Percentiles rank a stretch among this genome's conserved stretches.
These are phyloP conservation scores for Sinocyclocheilus anophthalmus DNA, from an alignment of 2,113 vertebrate species.

Conservation along the genomic window DNA sequence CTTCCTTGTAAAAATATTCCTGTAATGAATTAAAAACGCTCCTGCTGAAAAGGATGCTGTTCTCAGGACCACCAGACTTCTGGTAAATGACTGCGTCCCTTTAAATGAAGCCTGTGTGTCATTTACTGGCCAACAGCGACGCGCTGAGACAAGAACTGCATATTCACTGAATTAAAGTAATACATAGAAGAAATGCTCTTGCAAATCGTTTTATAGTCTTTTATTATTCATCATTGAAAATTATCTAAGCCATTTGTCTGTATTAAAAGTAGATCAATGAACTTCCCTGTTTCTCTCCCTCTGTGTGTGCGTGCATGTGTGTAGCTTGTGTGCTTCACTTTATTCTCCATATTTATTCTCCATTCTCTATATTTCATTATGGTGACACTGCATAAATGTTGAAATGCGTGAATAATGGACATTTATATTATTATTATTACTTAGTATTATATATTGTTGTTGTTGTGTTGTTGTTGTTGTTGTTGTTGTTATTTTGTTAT, in stretches of 20 bases:
- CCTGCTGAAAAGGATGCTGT: neutral
- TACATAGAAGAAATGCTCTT: neutral
- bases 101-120: neutral
- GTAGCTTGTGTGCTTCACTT: neutral
- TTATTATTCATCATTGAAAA: neutral
- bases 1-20: no score
- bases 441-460: no score
- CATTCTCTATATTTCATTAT: neutral
- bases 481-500: neutral
- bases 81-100: conserved; percentile 54
- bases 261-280: neutral
- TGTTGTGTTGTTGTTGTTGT: neutral
- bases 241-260: neutral
- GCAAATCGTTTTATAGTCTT: neutral
- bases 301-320: neutral
- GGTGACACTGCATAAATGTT: neutral
- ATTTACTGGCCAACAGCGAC: conserved; percentile 71
- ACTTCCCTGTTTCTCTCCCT: neutral
- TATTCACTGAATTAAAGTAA: neutral
- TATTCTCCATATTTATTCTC: neutral
- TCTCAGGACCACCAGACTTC: conserved; percentile 28
- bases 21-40: neutral
- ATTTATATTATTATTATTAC: neutral
- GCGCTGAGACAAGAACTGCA: conserved; percentile 56
- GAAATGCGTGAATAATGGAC: neutral